Conservation (phyloP, 2,113 vertebrate genomes). For the Malurus melanocephalus region DNA sequence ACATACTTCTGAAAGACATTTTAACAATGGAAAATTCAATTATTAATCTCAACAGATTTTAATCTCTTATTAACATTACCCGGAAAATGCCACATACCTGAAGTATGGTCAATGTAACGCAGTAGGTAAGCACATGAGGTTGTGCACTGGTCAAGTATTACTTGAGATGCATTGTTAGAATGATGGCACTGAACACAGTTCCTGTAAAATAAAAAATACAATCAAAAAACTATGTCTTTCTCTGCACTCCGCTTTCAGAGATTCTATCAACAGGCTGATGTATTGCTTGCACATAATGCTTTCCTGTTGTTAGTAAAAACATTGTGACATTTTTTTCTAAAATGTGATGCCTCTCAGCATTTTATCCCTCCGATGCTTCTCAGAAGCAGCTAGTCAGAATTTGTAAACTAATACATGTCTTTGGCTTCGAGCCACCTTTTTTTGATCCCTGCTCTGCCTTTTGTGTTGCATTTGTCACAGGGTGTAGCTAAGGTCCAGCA, state of each 20-base stretch:
- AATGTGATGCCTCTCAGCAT: background rate
- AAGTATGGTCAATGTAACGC: slow-evolving; percentile 72
- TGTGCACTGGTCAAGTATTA: slow-evolving; percentile 76
- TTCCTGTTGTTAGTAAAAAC: slow-evolving; percentile 33
- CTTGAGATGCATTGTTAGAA: slow-evolving; percentile 74
- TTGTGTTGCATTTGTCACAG: background rate
- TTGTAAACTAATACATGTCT: background rate
- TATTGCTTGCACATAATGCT: background rate
- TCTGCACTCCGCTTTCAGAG: background rate
- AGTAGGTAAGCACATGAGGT: slow-evolving; percentile 78
- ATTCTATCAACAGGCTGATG: background rate
- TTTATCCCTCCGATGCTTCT: slow-evolving; percentile 2
- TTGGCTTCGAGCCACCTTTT: background rate
- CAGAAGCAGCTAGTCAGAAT: background rate
- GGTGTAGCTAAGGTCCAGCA: background rate
- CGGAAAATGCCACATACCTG: slow-evolving; percentile 72
- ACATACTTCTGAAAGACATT: background rate
- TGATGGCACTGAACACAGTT: slow-evolving; percentile 85
- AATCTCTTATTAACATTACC: background rate
- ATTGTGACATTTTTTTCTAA: background rate
- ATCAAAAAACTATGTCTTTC: background rate
- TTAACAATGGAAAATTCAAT: background rate
- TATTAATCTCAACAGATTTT: background rate
- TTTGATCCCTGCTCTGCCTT: background rate
- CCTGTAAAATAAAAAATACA: slow-evolving; percentile 71